phyloP scores from a whole-genome alignment of 2,113 vertebrate species.

The Bubo bubo region DNA sequence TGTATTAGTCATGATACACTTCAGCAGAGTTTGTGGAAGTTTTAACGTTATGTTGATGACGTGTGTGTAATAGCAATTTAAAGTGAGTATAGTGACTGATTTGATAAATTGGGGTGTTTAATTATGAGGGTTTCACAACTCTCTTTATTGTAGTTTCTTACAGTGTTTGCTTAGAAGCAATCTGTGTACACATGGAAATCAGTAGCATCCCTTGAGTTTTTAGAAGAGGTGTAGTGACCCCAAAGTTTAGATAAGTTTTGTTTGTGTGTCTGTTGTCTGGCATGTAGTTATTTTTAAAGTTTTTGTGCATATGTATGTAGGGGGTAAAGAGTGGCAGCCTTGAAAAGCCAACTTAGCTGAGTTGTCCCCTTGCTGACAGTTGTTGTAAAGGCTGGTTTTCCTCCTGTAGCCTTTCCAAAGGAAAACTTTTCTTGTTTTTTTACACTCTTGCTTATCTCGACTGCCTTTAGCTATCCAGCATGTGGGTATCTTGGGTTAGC shows the following conservation, averaged over 20 bases:
- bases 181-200: neutral
- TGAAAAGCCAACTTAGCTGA: neutral
- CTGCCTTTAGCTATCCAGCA: neutral
- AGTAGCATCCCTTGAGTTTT: neutral
- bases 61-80: neutral
- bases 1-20: neutral
- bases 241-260: neutral
- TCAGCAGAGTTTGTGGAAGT: neutral
- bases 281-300: neutral
- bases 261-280: neutral
- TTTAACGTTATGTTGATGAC: neutral
- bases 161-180: neutral
- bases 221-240: neutral
- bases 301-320: neutral
- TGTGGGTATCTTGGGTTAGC: neutral
- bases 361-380: neutral
- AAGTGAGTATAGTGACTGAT: neutral
- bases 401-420: neutral
- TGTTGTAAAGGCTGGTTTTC: neutral
- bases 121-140: neutral
- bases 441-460: neutral
- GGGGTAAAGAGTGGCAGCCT: constrained; percentile 1
- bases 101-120: neutral
- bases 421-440: neutral
- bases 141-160: neutral